phyloP scores from a whole-genome alignment of 2,113 vertebrate genomes.

The Anser cygnoides region DNA sequence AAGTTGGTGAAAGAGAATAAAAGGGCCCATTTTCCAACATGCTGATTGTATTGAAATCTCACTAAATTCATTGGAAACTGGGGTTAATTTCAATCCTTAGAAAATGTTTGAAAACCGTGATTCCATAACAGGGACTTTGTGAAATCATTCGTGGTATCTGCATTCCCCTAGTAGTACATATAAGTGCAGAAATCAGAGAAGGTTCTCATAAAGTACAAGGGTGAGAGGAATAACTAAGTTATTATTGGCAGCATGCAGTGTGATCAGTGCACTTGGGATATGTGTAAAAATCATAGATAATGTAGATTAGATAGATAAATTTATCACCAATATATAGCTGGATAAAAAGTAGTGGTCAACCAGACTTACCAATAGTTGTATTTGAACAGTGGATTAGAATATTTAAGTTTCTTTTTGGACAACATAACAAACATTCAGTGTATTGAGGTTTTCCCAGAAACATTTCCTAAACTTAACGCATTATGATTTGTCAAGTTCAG shows the following conservation, averaged over 20 bases:
- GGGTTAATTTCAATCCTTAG: not conserved
- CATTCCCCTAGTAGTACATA: not conserved
- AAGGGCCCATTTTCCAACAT: not conserved
- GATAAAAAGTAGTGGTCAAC: not conserved
- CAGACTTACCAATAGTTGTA: not conserved
- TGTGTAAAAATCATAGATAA: not conserved
- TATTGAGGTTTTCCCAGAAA: not conserved
- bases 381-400: not conserved
- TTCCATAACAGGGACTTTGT: not conserved
- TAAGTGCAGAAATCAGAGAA: not conserved
- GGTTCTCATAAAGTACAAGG: not conserved
- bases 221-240: not conserved
- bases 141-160: not conserved
- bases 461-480: not conserved
- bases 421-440: not conserved
- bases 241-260: not conserved
- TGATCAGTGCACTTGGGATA: not conserved
- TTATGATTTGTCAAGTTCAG: not conserved
- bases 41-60: not conserved
- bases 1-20: not conserved
- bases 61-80: not conserved
- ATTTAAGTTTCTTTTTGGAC: not conserved
- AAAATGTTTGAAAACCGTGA: not conserved
- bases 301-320: rapidly evolving
- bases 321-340: not conserved